phyloP scores from a whole-genome alignment of 2,888 invertebrate genomes.

The Epirrhoe tristata region DNA sequence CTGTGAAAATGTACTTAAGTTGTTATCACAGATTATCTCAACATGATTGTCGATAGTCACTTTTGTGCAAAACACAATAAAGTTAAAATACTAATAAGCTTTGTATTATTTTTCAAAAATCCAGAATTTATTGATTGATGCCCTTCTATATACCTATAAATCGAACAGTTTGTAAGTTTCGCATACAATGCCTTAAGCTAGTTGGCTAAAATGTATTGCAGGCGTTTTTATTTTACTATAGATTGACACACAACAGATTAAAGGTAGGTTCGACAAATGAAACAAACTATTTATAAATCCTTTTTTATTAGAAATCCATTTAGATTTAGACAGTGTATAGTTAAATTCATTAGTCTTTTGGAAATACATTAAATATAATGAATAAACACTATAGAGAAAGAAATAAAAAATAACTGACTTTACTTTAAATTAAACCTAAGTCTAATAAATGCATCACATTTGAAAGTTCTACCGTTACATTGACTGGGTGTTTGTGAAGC shows the following conservation, averaged over 20 bases:
- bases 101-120: conserved; percentile 32
- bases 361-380: conserved; percentile 9
- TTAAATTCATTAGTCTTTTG: conserved; percentile 35
- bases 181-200: no score
- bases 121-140: no score
- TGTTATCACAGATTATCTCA: conserved; percentile 78
- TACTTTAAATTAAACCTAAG: background rate
- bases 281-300: conserved; percentile 18
- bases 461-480: background rate
- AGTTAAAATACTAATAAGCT: conserved; percentile 55
- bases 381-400: background rate
- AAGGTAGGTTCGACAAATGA: conserved; percentile 15
- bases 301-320: conserved; percentile 30
- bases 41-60: conserved; percentile 77
- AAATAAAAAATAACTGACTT: background rate
- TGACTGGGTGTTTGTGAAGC: conserved; percentile 8
- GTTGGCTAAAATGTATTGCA: no score
- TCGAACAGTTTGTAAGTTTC: no score
- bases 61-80: conserved; percentile 82
- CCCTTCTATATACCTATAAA: background rate
- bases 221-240: no score
- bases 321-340: conserved; percentile 24
- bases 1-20: conserved; percentile 81
- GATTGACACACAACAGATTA: no score
- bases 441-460: conserved; percentile 1